These are phyloP conservation scores for Hetaerina americana DNA, from an alignment of 1,140 invertebrate genomes.

Conservation along the genomic window DNA sequence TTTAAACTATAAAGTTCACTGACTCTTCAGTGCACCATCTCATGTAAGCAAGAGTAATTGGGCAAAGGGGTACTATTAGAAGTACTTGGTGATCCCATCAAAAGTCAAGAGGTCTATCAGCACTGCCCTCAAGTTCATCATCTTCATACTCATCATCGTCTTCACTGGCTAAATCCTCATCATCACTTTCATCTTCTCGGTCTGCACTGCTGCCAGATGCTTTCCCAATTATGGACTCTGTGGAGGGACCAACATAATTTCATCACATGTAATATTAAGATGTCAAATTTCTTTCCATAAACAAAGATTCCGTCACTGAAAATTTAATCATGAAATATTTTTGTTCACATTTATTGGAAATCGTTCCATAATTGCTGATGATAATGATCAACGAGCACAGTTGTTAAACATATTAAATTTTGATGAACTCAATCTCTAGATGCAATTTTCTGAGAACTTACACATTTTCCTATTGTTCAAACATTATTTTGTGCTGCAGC, in stretches of 20 bases:
- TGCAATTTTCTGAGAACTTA: too few species aligned
- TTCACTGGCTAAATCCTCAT: constrained; percentile 15
- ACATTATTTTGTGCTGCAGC: too few species aligned
- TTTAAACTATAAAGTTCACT: neutral
- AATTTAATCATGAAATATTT: constrained; percentile 16
- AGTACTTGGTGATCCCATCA: constrained; percentile 29
- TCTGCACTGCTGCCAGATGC: constrained; percentile 1
- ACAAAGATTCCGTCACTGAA: constrained; percentile 28
- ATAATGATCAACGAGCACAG: too few species aligned
- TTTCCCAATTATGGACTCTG: neutral
- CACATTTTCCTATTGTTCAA: too few species aligned
- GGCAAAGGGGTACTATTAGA: neutral
- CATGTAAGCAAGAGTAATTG: neutral
- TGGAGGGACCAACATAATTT: neutral
- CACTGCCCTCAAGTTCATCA: constrained; percentile 58
- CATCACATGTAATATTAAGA: neutral
- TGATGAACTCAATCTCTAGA: too few species aligned
- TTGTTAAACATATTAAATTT: too few species aligned
- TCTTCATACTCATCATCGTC: constrained; percentile 43
- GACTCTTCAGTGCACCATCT: neutral
- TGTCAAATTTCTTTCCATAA: neutral
- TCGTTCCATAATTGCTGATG: too few species aligned
- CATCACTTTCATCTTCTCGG: constrained; percentile 19
- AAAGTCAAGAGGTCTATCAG: constrained; percentile 62
- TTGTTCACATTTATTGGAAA: too few species aligned